Evolutionary conservation across 2,888 invertebrate species (phyloP), one percentile per base, ranked within the genome.

Genomic region (Leuctra nigra): DNA sequence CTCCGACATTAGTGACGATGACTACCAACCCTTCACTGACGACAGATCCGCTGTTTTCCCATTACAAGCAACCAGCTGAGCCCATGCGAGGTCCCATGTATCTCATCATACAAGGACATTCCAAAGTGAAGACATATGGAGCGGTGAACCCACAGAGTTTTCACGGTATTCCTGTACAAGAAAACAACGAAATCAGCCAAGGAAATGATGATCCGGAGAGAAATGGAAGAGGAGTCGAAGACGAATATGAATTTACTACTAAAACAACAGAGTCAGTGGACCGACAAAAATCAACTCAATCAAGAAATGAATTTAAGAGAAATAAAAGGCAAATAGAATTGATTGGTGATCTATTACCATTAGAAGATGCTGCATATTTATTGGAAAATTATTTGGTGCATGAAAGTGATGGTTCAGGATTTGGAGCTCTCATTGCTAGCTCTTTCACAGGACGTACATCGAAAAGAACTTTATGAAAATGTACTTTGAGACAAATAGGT

Each of bases 121-220:
- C 89, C 1, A 89, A 89, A 73, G 89, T 90, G 0, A 89, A 89
- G 73, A 89, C 86, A 0, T 90, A 90, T 66, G 84, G 88, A 13
- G 83, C 86, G 0, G 61, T 54, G 53, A 53, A 60, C 54, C 52
- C 77, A 77, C 60, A 77, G 77, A 33, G 60, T 56, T 58, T 64
- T 72, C 23, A 71, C 72, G 55, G 74, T 2, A 73, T 75, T 24
- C 72, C 74, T 58, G 66, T 75, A 4, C 73, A 74, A 58, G 75
- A 75, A 62, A 69, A 68, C 6, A 81, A 82, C 63, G 80, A 82
- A 66, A 78, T 80, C 23, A 52, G 16, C 36, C 39, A 55, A 29
- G 38, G 4, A 22, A 20, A 14, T 1, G 53, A 46, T 7, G 36
- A 39, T 7, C 38, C 20, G 2, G 56, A 52, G 41, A 22, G 56